Base-by-base conservation (phyloP, 2,888 invertebrate species). In the Yponomeuta malinellus region DNA sequence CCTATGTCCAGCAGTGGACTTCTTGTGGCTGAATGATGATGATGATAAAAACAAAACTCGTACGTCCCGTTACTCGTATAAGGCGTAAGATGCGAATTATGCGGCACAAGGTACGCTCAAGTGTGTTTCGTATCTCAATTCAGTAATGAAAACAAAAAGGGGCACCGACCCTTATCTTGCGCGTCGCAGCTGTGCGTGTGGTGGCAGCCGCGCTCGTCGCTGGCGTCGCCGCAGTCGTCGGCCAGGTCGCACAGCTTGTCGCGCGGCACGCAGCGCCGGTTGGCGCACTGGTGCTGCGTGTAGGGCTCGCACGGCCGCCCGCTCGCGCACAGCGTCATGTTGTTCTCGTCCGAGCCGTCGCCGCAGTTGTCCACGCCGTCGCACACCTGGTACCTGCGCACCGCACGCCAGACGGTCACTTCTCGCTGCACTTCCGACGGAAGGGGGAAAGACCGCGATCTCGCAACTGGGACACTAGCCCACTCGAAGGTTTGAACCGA, bases 331-430 rank as follows among this genome's bases (percentile, higher is more conserved):
- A 97, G 88, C 0, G 97, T 97, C 94, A 98, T 96, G 86, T 98
- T 98, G 86, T 98, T 98, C 88, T 99, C 98, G 86, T 99, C 99
- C 0, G 97, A 97, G 10, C 97, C 98, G 85, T 98, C 98, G 63
- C 97, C 97, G 86, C 98, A 99, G 86, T 98, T 97, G 85, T 98
- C 97, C 29, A 96, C 93, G 48, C 97, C 96, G 86, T 99, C 98
- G 85, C 99, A 99, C 10, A 97, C 93, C 80, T 97, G 97, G 81
- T 96, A 97, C 72, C 93, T 93, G 71, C 3, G 23, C 29, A 68
- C 10, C 48, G 71, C 70, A 43, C 33, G 5, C 43, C 43, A 1
- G 8, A 43, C 5, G 43, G 43, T 43, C 43, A 43, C 8, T 8
- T 43, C 43, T 3, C 8, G 43, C 43, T 43, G 43, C 4, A 23